phyloP scores from a whole-genome alignment of 2,888 invertebrate species.

The Margaritifera margaritifera region DNA sequence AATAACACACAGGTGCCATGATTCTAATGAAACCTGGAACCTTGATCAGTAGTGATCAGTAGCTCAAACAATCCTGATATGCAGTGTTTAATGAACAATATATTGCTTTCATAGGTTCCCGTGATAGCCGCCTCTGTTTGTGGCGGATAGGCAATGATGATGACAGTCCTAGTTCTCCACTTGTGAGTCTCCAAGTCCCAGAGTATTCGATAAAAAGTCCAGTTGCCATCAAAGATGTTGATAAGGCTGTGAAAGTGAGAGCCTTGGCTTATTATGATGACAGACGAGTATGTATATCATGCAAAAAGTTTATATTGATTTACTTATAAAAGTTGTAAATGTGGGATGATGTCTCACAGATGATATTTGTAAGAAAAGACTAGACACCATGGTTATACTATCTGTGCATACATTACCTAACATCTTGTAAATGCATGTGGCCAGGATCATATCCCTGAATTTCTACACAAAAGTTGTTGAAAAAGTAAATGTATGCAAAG shows the following conservation, averaged over 20 bases:
- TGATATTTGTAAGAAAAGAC: neutral
- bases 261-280: conserved; percentile 90
- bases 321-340: neutral
- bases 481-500: no score
- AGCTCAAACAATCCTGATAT: no score
- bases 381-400: neutral
- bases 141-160: conserved; percentile 81
- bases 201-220: conserved; percentile 63
- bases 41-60: no score
- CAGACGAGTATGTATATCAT: conserved; percentile 76
- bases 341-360: neutral
- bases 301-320: no score
- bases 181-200: conserved; percentile 52
- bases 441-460: no score
- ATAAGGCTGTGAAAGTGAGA: conserved; percentile 84
- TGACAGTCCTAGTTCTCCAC: conserved; percentile 36
- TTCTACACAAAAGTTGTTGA: no score
- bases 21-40: no score
- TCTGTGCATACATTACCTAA: no score
- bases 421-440: no score
- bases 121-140: conserved; percentile 91
- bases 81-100: neutral
- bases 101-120: conserved; percentile 77
- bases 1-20: no score
- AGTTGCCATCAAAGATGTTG: conserved; percentile 66